Conservation (phyloP, 1,140 invertebrate species). For the Brachionus rotundiformis region DNA sequence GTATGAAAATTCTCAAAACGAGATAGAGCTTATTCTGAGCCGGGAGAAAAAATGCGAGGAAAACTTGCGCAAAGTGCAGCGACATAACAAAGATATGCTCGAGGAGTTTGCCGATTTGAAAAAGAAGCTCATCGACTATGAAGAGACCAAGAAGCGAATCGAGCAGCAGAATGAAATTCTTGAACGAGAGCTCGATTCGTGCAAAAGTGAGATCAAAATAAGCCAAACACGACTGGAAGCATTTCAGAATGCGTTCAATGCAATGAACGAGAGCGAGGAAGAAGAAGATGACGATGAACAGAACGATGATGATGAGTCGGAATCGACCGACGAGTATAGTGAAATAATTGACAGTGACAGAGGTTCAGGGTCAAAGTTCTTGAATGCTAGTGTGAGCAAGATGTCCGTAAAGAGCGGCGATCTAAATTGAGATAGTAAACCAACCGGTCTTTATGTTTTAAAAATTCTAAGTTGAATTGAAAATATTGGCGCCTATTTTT, state of each 20-base stretch:
- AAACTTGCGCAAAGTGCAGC: constrained; percentile 13
- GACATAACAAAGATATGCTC: constrained; percentile 19
- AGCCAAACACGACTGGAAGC: neutral
- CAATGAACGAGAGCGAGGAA: constrained; percentile 43
- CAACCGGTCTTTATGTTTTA: neutral
- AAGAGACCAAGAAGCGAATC: constrained; percentile 11
- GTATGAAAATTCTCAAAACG: constrained; percentile 36
- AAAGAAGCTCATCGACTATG: constrained; percentile 20
- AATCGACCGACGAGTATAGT: neutral
- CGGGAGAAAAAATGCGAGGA: constrained; percentile 42
- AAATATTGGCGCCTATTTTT: neutral
- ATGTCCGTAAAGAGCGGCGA: constrained; percentile 25
- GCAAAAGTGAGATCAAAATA: constrained; percentile 25
- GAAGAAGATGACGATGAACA: constrained; percentile 36
- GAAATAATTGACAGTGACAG: neutral
- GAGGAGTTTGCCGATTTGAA: constrained; percentile 25
- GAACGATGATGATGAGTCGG: constrained; percentile 12
- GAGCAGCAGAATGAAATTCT: constrained; percentile 31
- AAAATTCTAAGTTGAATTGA: neutral
- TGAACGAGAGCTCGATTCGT: neutral
- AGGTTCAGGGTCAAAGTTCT: neutral
- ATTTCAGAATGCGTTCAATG: constrained; percentile 38
- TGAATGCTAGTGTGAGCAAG: constrained; percentile 25
- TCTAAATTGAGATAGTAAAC: neutral
- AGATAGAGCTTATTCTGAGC: constrained; percentile 20